Base-by-base conservation (phyloP, 1,140 invertebrate genomes). In the Colletes gigas region DNA sequence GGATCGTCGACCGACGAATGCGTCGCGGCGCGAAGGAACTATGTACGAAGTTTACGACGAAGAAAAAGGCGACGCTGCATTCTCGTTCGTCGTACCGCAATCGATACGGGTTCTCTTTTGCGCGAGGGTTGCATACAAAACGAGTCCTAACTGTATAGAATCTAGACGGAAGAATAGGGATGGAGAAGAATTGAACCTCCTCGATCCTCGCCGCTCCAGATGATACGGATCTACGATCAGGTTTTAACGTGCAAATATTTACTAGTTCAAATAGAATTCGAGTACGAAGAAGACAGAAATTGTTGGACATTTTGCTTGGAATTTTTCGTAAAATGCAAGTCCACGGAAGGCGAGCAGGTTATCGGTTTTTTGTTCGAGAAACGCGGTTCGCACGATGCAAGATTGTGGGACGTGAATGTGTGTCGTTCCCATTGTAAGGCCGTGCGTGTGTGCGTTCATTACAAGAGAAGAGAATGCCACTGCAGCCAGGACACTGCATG, bases 131-230 rank as follows among this genome's bases (percentile, higher is more conserved):
- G 74, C 62, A 82, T 83, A 30, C 47, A 1, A 19, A 55, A 78
- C 50, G 50, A 81, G 50, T 30, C n/a, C 68, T 83, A 83, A 83
- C 81, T 72, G 81, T 83, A 83, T 55, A 30, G 68, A 21, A 67
- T 19, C n/a, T 66, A 71, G 0, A 77, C 70, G 41, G n/a, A 30
- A 62, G 59, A 83, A 76, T 57, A 57, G 62, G 57, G 17, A n/a
- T 69, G 47, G 30, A 55, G 14, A 67, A 55, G 30, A 67, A 67
- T 67, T 21, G 21, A 54, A 19, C 47, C 6, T 9, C 8, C 10
- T 15, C 41, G 39, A 21, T n/a, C 39, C n/a, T n/a, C 7, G 6
- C n/a, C 50, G 3, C 8, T 9, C 50, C 8, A 12, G 50, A 39
- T 6, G 60, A 62, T 62, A 39, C 6, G 21, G 60, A 62, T 63